Conservation (phyloP, 2,113 vertebrate species). For the Girardinichthys multiradiatus region DNA sequence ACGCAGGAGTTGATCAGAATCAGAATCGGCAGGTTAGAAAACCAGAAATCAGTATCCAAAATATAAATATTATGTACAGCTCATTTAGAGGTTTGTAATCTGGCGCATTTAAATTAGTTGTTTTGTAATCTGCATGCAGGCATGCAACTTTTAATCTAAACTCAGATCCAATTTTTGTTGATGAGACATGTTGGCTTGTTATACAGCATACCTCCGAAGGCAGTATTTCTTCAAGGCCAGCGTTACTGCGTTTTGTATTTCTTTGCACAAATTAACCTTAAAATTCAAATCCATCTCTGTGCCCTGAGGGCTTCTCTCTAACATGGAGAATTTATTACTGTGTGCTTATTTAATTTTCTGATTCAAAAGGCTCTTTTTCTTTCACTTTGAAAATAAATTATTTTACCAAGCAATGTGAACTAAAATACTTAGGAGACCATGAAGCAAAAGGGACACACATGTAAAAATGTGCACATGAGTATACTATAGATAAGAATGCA, state of each 20-base stretch:
- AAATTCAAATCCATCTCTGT: slow-evolving; percentile 58
- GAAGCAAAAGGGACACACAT: neutral
- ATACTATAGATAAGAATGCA: slow-evolving; percentile 14
- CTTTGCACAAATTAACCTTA: slow-evolving; percentile 61
- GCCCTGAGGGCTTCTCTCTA: slow-evolving; percentile 46
- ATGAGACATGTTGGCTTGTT: slow-evolving; percentile 29
- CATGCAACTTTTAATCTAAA: slow-evolving; percentile 45
- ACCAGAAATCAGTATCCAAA: no score
- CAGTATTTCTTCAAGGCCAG: slow-evolving; percentile 34
- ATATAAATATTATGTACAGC: no score
- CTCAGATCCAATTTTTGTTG: slow-evolving; percentile 33
- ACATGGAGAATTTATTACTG: slow-evolving; percentile 62
- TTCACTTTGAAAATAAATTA: slow-evolving; percentile 49
- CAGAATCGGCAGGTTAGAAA: no score
- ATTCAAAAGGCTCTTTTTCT: slow-evolving; percentile 42
- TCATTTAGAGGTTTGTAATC: slow-evolving; percentile 24
- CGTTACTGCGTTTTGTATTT: slow-evolving; percentile 53
- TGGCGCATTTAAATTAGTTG: slow-evolving; percentile 16
- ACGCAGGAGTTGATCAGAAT: no score
- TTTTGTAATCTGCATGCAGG: slow-evolving; percentile 4
- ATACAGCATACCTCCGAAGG: slow-evolving; percentile 38
- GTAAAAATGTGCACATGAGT: neutral
- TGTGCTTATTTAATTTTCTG: slow-evolving; percentile 65
- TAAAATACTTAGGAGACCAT: slow-evolving; percentile 7
- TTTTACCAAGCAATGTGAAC: slow-evolving; percentile 45